Conservation (phyloP, 2,797 vertebrate species). For the Brachyalestes nurse region DNA sequence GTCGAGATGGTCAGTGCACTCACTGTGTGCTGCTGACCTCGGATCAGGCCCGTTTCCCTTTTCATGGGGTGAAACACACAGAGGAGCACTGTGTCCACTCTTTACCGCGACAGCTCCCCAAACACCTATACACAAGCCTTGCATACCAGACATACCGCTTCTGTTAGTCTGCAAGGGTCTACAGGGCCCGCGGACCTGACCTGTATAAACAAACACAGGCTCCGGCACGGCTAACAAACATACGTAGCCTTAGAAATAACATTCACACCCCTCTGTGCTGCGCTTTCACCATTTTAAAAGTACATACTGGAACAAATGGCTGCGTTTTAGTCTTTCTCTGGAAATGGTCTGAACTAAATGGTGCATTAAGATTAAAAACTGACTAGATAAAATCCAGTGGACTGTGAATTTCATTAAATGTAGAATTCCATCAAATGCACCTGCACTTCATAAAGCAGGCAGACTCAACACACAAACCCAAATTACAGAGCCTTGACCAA, state of each 20-base stretch:
- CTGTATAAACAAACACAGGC: neutral
- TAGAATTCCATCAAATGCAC: neutral
- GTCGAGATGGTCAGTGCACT: slow-evolving; percentile 9
- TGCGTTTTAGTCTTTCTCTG: neutral
- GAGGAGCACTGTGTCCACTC: slow-evolving; percentile 19
- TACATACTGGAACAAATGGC: neutral
- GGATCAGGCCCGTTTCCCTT: neutral
- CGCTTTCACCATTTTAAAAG: neutral
- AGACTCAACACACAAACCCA: no score
- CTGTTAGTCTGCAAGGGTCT: neutral
- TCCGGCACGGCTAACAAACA: neutral
- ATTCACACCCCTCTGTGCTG: neutral
- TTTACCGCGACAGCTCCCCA: neutral
- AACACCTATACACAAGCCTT: neutral
- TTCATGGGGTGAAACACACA: slow-evolving; percentile 17
- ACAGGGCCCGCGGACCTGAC: neutral
- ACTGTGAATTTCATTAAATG: neutral
- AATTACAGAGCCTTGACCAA: no score
- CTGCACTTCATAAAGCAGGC: no score
- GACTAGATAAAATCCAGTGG: neutral
- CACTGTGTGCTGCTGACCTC: slow-evolving; percentile 15
- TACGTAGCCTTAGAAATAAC: neutral
- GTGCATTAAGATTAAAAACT: neutral
- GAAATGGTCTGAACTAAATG: neutral
- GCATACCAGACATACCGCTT: neutral